Percentiles rank a stretch among this genome's conserved stretches.
These are phyloP conservation scores for Tetramorium bicarinatum DNA, from an alignment of 2,888 invertebrate genomes.

Conservation along the genomic window DNA sequence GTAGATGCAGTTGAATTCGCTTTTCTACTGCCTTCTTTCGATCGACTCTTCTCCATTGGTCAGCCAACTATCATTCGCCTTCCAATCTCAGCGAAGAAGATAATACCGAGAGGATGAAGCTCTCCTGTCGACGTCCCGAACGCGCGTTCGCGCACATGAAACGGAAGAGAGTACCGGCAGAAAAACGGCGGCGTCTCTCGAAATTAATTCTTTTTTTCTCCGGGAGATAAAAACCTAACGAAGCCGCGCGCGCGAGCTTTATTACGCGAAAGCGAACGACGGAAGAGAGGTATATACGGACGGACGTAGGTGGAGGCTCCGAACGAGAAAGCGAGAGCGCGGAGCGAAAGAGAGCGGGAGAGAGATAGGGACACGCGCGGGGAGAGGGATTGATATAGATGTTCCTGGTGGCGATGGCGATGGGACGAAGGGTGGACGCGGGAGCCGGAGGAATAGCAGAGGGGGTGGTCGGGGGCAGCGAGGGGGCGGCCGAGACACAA, in stretches of 20 bases:
- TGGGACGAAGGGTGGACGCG: slow-evolving; percentile 58
- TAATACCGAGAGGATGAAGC: slow-evolving; percentile 55
- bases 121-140: slow-evolving; percentile 49
- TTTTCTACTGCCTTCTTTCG: slow-evolving; percentile 10
- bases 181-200: slow-evolving; percentile 76
- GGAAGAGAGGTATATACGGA: slow-evolving; percentile 69
- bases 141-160: slow-evolving; percentile 56
- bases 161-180: slow-evolving; percentile 52
- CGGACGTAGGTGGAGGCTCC: slow-evolving; percentile 66
- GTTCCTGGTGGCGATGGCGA: slow-evolving; percentile 68
- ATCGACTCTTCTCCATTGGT: slow-evolving; percentile 41
- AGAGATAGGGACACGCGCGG: slow-evolving; percentile 43
- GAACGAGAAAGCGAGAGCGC: slow-evolving; percentile 59
- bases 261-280: slow-evolving; percentile 78
- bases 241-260: slow-evolving; percentile 79
- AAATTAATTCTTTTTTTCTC: slow-evolving; percentile 82
- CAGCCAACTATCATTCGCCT: slow-evolving; percentile 42
- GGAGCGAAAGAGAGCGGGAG: slow-evolving; percentile 52
- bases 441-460: slow-evolving; percentile 45
- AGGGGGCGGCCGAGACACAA: slow-evolving; percentile 77
- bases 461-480: slow-evolving; percentile 44
- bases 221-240: slow-evolving; percentile 83
- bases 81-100: slow-evolving; percentile 51
- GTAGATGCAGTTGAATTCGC: background rate
- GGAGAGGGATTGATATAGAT: slow-evolving; percentile 68